Evolutionary conservation across 2,888 invertebrate species (phyloP).

Genomic region (Oligia latruncula): DNA sequence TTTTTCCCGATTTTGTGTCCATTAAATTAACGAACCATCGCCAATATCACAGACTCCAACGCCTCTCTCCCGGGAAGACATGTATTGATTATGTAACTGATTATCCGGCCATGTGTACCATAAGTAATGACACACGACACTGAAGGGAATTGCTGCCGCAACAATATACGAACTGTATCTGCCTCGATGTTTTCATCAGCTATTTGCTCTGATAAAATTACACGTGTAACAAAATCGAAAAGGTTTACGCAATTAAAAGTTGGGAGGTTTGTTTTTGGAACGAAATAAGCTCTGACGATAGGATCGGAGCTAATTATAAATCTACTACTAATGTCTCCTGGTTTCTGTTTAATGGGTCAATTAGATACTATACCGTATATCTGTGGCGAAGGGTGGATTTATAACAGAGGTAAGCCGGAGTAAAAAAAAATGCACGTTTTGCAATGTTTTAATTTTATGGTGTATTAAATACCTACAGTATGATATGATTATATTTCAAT

Average conservation of each 20-base stretch:
- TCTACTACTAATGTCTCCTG: background rate
- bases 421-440: no score
- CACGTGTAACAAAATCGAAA: conserved; percentile 18
- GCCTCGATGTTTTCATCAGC: conserved; percentile 31
- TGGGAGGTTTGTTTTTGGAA: conserved; percentile 12
- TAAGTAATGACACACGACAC: conserved; percentile 60
- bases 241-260: conserved; percentile 6
- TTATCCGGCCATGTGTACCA: conserved; percentile 54
- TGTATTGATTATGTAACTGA: conserved; percentile 62
- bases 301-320: conserved; percentile 6
- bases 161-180: conserved; percentile 31
- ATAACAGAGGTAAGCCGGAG: no score
- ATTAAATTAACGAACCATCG: conserved; percentile 51
- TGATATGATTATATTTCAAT: no score
- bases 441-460: no score
- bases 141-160: conserved; percentile 53
- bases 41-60: conserved; percentile 47
- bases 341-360: conserved; percentile 20
- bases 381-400: no score
- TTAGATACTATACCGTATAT: background rate
- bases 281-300: background rate
- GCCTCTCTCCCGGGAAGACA: conserved; percentile 52
- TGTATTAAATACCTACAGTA: no score
- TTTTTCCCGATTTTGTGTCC: conserved; percentile 15
- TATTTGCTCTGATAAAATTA: conserved; percentile 26